Evolutionary conservation across 2,797 vertebrate species (phyloP).

Genomic region (Cyprinodon diabolis): DNA sequence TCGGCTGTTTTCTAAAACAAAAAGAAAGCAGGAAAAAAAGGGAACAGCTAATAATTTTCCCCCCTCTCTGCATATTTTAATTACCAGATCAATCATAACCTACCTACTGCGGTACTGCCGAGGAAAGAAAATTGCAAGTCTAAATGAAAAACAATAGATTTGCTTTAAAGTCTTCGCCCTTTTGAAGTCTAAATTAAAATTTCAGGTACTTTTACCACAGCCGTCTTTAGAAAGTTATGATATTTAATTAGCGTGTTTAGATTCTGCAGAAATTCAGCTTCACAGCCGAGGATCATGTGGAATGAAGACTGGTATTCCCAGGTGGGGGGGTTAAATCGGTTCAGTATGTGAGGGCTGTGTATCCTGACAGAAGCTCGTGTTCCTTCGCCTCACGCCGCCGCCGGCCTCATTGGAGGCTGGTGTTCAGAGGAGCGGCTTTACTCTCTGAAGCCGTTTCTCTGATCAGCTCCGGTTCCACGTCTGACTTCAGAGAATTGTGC

Average conservation of each 20-base stretch:
- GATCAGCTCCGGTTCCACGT: slow-evolving; percentile 38
- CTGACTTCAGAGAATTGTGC: slow-evolving; percentile 53
- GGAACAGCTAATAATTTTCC: slow-evolving; percentile 82
- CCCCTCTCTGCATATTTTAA: slow-evolving; percentile 87
- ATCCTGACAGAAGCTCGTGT: slow-evolving; percentile 65
- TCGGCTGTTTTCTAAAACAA: slow-evolving; percentile 88
- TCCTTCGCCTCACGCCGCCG: slow-evolving; percentile 57
- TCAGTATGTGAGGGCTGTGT: slow-evolving; percentile 52
- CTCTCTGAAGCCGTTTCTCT: slow-evolving; percentile 42
- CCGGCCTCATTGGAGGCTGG: slow-evolving; percentile 47
- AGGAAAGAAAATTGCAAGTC: slow-evolving; percentile 83
- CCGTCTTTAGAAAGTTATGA: slow-evolving; percentile 82
- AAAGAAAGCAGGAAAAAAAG: slow-evolving; percentile 74
- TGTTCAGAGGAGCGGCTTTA: slow-evolving; percentile 48
- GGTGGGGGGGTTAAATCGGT: slow-evolving; percentile 53
- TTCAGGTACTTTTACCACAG: slow-evolving; percentile 84
- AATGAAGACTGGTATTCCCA: slow-evolving; percentile 71
- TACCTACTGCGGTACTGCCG: slow-evolving; percentile 70
- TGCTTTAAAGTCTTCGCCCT: slow-evolving; percentile 85
- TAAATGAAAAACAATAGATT: slow-evolving; percentile 90
- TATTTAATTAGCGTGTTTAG: slow-evolving; percentile 87
- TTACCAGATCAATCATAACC: slow-evolving; percentile 89
- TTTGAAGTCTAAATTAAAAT: slow-evolving; percentile 90
- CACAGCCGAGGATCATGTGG: slow-evolving; percentile 72
- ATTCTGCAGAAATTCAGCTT: slow-evolving; percentile 82